Evolutionary conservation across 2,888 invertebrate species (phyloP), one percentile per base, ranked within the genome.

Genomic region (Ophonus ardosiacus): DNA sequence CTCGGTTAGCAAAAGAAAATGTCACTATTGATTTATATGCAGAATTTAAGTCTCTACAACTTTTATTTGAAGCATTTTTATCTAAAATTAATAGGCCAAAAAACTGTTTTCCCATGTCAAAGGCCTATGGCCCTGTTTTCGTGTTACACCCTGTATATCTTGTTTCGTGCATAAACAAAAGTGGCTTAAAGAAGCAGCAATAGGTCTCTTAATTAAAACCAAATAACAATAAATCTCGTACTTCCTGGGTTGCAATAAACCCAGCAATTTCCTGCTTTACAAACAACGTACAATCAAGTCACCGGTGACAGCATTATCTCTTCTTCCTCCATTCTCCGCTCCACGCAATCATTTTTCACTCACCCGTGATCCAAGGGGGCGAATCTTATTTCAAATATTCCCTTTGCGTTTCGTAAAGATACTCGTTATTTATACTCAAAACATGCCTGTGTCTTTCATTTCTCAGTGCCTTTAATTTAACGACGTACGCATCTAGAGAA

Each of bases 271-370:
- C 43, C 43, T 51, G 10, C 4, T 51, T 51, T 51, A 51, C 43
- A 51, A 51, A 51, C 43, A 51, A 51, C 43, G 10, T 51, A 13
- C 80, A 80, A 80, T 80, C 80, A 80, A 80, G 80, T 43, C 63
- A 38, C 63, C 63, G 80, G 18, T 18, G 80, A 80, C 80, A 80
- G 80, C 63, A 80, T 80, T 80, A 80, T 80, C 80, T 80, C 38
- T 24, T 21, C 63, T 63, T 13, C 21, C 18, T 63, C 21, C 68
- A 74, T 74, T 74, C 43, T 1, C 18, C 43, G 2, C 18, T 74
- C 71, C 18, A 43, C 71, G 10, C 43, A 1, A 51, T 2, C 43
- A 51, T 51, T 10, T 51, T 4, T 51, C 43, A 51, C 43, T 51
- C 43, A 51, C 43, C 43, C 43, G 7, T 10, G 43, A 51, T 51